phyloP scores from a whole-genome alignment of 2,113 vertebrate genomes.

The Tonatia bakeri region DNA sequence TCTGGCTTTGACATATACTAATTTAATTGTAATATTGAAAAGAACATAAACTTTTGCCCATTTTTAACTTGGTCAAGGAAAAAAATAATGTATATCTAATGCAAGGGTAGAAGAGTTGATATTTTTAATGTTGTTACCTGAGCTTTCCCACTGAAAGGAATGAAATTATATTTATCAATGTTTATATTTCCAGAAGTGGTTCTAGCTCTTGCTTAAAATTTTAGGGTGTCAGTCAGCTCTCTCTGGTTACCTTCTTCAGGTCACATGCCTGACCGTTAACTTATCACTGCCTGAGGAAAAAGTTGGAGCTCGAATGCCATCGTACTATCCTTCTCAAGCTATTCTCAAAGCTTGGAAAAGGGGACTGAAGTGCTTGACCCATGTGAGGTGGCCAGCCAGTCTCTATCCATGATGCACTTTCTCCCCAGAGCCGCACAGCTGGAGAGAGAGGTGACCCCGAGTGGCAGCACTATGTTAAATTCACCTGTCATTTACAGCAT shows the following conservation, averaged over 20 bases:
- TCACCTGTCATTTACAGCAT: not conserved
- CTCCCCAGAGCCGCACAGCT: not conserved
- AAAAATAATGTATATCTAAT: not conserved
- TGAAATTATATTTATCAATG: not conserved
- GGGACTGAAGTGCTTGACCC: not conserved
- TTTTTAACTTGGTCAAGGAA: not conserved
- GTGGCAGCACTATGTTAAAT: not conserved
- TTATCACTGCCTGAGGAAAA: not conserved
- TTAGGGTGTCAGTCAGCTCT: not conserved
- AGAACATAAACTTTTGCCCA: not conserved
- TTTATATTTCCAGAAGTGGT: not conserved
- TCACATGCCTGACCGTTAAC: not conserved
- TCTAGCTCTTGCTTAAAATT: not conserved
- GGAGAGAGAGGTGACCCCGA: not conserved
- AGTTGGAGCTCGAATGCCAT: not conserved
- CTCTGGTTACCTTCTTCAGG: not conserved
- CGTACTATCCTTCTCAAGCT: not conserved
- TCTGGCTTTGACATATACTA: not conserved
- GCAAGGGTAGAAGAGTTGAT: not conserved
- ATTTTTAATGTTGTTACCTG: not conserved
- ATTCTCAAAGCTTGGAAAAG: not conserved
- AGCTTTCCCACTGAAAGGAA: conserved; percentile 7
- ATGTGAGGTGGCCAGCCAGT: not conserved
- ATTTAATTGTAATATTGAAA: not conserved
- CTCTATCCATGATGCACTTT: not conserved